Conservation (phyloP, 2,113 vertebrate genomes). For the Pipa parva region DNA sequence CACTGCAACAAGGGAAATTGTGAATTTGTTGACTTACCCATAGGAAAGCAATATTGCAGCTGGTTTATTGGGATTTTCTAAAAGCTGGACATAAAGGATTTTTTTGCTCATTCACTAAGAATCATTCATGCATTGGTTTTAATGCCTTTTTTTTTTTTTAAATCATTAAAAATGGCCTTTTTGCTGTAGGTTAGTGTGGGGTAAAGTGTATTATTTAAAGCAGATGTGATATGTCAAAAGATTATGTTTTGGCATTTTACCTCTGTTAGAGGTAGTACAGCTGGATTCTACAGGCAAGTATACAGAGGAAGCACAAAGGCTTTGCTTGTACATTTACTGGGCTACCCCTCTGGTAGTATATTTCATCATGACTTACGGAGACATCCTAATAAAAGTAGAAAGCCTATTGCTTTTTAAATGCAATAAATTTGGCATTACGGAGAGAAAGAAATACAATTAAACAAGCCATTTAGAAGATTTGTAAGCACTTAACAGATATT, state of each 20-base stretch:
- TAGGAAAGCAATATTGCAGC: constrained; percentile 63
- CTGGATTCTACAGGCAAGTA: constrained; percentile 52
- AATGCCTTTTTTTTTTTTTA: constrained; percentile 53
- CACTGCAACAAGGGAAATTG: constrained; percentile 66
- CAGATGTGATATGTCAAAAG: constrained; percentile 54
- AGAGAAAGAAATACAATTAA: not conserved
- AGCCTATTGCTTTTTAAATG: constrained; percentile 1
- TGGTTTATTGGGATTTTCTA: constrained; percentile 67
- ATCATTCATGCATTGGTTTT: constrained; percentile 62
- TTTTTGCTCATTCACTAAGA: constrained; percentile 61
- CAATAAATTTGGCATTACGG: constrained; percentile 6
- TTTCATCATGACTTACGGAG: constrained; percentile 50
- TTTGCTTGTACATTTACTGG: constrained; percentile 48
- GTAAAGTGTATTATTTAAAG: constrained; percentile 50
- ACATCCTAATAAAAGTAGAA: constrained; percentile 22
- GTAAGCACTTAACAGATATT: not conserved
- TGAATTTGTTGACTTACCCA: constrained; percentile 67
- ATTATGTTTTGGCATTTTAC: constrained; percentile 61
- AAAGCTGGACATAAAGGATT: constrained; percentile 65
- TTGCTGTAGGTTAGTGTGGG: constrained; percentile 52
- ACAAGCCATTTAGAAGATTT: not conserved
- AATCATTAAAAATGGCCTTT: constrained; percentile 57
- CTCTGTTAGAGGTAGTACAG: constrained; percentile 51
- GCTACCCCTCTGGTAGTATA: constrained; percentile 52
- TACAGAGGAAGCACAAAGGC: constrained; percentile 44